Evolutionary conservation across 2,888 invertebrate species (phyloP), one percentile per base, ranked within the genome.

Genomic region (Tipula helvola): DNA sequence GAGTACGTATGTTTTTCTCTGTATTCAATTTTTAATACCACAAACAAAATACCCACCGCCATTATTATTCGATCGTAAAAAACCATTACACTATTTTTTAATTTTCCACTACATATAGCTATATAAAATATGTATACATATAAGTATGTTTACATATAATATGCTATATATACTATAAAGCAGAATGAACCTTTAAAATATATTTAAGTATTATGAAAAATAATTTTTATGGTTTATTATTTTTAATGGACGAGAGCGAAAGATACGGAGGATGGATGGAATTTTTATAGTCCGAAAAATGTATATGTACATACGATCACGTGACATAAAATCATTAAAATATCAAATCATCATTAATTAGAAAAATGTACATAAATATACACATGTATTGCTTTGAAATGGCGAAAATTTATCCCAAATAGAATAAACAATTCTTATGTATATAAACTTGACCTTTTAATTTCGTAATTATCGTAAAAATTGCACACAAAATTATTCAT

Each of bases 11-110:
- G 10, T 18, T 18, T 12, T 2, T 71, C 28, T 71, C 3, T 71
- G 10, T 12, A 18, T 71, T 71, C 71, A 71, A 28, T 71, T 71
- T 71, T 71, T 71, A 71, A 71, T 71, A 71, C 71, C 71, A 28
- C 71, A 71, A 71, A 8, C 71, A 71, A 71, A 71, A 71, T 28
- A 71, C 10, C 3, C 71, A 28, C 71, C 71, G 71, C 18, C 71
- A 71, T 71, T 71, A 71, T 71, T 71, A 71, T 71, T 71, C 71
- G 71, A 71, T 71, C 71, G 71, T 71, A 71, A 71, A 57, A 71
- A 71, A 28, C 28, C 71, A 71, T 71, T 71, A 71, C 71, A 71
- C 71, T 71, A 71, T 71, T 71, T 28, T 71, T 28, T 71, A 71
- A 71, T 71, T 28, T 71, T 71, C 10, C 52, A 10, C 71, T 71